These are phyloP conservation scores for Scaptomyza tumidula DNA, from an alignment of 2,888 invertebrate species.

Conservation along the genomic window DNA sequence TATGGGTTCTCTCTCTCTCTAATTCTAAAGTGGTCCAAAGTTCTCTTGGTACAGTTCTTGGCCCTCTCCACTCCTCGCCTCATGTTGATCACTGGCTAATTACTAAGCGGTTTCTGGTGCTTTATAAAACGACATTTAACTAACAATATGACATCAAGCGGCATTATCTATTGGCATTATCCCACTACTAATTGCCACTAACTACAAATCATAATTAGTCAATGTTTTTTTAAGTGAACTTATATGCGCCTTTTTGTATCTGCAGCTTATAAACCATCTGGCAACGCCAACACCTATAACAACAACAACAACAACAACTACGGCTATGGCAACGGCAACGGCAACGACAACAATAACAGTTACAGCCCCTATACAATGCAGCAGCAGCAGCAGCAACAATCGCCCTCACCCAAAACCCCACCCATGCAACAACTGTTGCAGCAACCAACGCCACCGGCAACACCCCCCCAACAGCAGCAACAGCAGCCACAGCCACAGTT, in stretches of 20 bases:
- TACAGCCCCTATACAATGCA: conserved; percentile 59
- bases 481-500: conserved; percentile 68
- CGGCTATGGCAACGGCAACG: conserved; percentile 22
- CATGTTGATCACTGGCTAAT: conserved; percentile 67
- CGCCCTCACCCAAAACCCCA: conserved; percentile 58
- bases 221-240: not conserved
- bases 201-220: conserved; percentile 5
- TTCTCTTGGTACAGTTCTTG: conserved; percentile 49
- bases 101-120: conserved; percentile 77
- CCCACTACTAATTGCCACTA: conserved; percentile 63
- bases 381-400: conserved; percentile 45
- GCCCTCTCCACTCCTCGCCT: conserved; percentile 39
- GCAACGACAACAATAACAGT: conserved; percentile 37
- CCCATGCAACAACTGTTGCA: conserved; percentile 53
- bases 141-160: conserved; percentile 52
- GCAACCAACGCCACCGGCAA: conserved; percentile 64
- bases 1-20: conserved; percentile 46
- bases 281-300: conserved; percentile 40
- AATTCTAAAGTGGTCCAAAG: conserved; percentile 36
- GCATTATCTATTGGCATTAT: conserved; percentile 51
- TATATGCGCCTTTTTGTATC: not conserved
- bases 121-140: conserved; percentile 61
- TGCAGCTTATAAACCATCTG: conserved; percentile 42
- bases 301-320: conserved; percentile 25
- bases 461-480: conserved; percentile 59